Percentiles rank a stretch among this genome's conserved stretches.
phyloP scores from a whole-genome alignment of 2,797 vertebrate genomes.

The Falco columbarius region DNA sequence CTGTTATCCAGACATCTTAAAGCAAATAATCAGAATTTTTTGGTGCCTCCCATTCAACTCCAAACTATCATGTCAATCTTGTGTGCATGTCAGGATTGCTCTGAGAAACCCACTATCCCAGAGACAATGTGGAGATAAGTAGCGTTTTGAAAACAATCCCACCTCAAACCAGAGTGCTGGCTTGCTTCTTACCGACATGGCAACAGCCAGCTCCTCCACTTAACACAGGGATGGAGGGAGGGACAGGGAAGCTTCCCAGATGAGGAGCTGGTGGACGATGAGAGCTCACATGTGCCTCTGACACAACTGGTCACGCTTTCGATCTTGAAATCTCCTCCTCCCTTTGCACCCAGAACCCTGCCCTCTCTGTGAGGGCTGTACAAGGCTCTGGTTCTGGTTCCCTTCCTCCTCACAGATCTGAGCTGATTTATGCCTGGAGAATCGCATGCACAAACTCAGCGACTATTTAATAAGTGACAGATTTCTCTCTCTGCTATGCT shows the following conservation, averaged over 20 bases:
- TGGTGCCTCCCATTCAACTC: neutral
- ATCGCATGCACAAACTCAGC: neutral
- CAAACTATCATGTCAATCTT: neutral
- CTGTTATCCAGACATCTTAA: neutral
- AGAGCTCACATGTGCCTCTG: neutral
- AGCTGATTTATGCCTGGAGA: neutral
- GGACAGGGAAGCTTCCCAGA: neutral
- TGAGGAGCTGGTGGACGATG: neutral
- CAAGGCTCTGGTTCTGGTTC: neutral
- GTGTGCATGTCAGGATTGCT: neutral
- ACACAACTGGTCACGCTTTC: neutral
- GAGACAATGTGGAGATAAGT: neutral
- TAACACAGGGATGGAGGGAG: neutral
- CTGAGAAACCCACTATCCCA: neutral
- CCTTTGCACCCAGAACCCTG: neutral
- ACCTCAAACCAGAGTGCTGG: neutral
- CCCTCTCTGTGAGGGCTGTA: neutral
- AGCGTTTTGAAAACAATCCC: neutral
- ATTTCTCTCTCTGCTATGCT: neutral
- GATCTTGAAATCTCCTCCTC: neutral
- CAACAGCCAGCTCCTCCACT: neutral
- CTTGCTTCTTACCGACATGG: neutral
- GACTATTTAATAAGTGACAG: constrained; percentile 46
- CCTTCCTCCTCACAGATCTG: neutral
- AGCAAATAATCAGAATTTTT: neutral